Percentiles rank a stretch among this genome's conserved stretches.
Conservation (phyloP, 1,140 invertebrate species). For the Pseudobourletiella spinata region DNA sequence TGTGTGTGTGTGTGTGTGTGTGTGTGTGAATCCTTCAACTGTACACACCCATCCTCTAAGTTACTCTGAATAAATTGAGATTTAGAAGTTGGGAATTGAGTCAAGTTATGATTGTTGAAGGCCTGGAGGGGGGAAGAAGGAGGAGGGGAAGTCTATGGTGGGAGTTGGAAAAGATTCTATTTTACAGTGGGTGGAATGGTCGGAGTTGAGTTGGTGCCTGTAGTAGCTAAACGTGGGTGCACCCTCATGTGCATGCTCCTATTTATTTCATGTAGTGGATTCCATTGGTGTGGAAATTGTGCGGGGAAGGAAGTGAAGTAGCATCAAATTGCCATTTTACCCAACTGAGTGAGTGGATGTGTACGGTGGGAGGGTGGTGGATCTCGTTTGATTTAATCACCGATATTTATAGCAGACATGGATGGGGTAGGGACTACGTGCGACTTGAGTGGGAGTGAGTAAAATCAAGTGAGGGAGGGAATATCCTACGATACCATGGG, state of each 20-base stretch:
- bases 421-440: too few species aligned
- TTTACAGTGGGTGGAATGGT: neutral
- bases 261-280: too few species aligned
- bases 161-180: too few species aligned
- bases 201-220: neutral
- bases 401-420: neutral
- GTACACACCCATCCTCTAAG: too few species aligned
- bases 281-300: neutral
- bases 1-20: too few species aligned
- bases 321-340: neutral
- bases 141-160: too few species aligned
- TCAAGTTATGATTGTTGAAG: neutral
- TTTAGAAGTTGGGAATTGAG: too few species aligned
- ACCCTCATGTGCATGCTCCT: too few species aligned
- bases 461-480: neutral
- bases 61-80: too few species aligned
- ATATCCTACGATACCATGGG: neutral
- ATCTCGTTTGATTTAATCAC: neutral
- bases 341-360: neutral
- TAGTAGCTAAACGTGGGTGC: too few species aligned
- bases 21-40: too few species aligned
- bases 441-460: neutral
- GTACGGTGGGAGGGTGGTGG: too few species aligned
- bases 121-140: neutral
- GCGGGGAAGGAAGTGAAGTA: neutral